These are phyloP conservation scores for Lutjanus campechanus DNA, from an alignment of 2,797 vertebrate genomes.

Conservation along the genomic window DNA sequence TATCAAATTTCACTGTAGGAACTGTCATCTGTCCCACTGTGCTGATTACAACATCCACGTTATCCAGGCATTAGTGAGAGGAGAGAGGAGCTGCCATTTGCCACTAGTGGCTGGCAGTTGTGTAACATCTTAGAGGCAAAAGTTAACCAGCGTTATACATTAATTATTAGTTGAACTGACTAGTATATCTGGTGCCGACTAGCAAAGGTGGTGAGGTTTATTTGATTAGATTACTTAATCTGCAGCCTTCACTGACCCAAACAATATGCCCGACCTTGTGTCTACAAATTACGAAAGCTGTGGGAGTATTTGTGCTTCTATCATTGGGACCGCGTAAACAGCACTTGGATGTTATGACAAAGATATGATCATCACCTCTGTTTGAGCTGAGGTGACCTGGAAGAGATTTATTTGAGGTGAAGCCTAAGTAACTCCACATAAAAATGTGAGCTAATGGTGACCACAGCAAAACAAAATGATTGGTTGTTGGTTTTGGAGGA, in stretches of 20 bases:
- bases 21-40: no score
- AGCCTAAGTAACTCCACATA: neutral
- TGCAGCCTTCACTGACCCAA: neutral
- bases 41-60: no score
- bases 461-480: neutral
- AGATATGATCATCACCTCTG: slow-evolving; percentile 8
- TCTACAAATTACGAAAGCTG: slow-evolving; percentile 29
- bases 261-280: neutral
- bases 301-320: slow-evolving; percentile 6
- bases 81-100: no score
- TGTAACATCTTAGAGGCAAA: no score
- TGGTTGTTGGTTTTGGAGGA: neutral
- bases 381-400: slow-evolving; percentile 3
- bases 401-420: slow-evolving; percentile 23
- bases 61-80: no score
- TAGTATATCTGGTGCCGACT: no score
- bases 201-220: no score
- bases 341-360: slow-evolving; percentile 30
- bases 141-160: no score
- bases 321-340: slow-evolving; percentile 24
- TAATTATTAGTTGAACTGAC: no score
- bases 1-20: no score
- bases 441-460: neutral
- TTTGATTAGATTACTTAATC: no score
- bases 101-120: no score